Conservation (phyloP, 2,113 vertebrate genomes). For the Climacteris rufus region DNA sequence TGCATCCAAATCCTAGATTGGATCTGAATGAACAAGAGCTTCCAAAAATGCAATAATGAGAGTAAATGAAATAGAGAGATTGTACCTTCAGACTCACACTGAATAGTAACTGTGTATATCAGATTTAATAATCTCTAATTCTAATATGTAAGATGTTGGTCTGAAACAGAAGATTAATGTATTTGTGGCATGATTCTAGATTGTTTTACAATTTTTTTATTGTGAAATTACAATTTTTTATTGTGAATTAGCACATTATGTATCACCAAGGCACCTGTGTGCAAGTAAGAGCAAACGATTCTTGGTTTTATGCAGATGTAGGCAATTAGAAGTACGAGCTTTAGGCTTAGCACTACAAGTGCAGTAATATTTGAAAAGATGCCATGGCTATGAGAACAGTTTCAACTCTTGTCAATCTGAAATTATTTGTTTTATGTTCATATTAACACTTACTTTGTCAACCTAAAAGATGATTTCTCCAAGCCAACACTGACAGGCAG, state of each 20-base stretch:
- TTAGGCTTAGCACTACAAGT: neutral
- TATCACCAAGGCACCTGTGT: neutral
- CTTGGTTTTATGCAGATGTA: neutral
- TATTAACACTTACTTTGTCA: neutral
- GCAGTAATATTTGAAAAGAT: neutral
- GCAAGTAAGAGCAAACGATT: neutral
- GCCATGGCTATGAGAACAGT: neutral
- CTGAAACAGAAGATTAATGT: neutral
- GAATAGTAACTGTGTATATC: neutral
- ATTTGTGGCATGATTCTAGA: neutral
- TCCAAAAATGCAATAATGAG: neutral
- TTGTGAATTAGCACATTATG: neutral
- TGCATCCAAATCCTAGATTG: neutral
- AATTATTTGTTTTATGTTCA: neutral
- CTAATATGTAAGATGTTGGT: neutral
- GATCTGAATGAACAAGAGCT: neutral
- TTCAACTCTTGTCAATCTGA: neutral
- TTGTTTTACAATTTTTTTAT: neutral
- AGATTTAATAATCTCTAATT: neutral
- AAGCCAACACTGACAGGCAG: neutral
- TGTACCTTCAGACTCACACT: neutral
- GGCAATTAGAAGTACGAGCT: neutral
- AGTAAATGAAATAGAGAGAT: neutral
- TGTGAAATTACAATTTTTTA: neutral
- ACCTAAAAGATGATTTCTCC: neutral